Evolutionary conservation across 2,113 vertebrate species (phyloP), one percentile per base, ranked within the genome.

Genomic region (Spilogale gracilis): DNA sequence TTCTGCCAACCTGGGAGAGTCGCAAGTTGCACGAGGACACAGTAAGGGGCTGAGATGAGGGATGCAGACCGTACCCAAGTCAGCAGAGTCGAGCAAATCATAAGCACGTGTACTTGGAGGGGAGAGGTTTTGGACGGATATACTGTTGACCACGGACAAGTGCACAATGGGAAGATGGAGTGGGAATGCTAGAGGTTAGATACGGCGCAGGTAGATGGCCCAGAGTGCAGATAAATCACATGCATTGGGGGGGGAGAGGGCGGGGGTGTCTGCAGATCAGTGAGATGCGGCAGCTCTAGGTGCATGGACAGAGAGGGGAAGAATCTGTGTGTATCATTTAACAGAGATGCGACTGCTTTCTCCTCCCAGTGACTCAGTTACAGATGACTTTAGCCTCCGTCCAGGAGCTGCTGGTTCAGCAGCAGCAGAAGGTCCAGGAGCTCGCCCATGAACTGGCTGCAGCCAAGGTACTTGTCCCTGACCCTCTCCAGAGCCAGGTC

Each of bases 391-490:
- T 99, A 98, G 98, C 99, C 76, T 99, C 99, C 0, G 99, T 99
- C 89, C 99, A 99, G 98, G 99, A 99, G 83, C 99, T 99, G 93
- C 99, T 99, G 91, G 96, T 99, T 61, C 99, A 99, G 96, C 99
- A 99, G 96, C 99, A 99, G 96, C 99, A 99, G 99, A 99, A 99
- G 96, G 99, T 99, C 95, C 99, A 99, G 97, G 99, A 99, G 92
- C 99, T 99, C 43, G 99, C 99, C n/a, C 99, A 99, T 58, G 99
- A 99, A 56, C 98, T 99, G 98, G 98, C 99, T 69, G 86, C 99
- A 60, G 99, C 99, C 63, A 99, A 99, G 99, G 99, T 99, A 99
- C 92, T 9, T 0, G 9, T 83, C 73, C 30, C 12, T 87, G 0
- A 48, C 54, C 71, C 56, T 69, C 12, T 0, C 58, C 17, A 18